Conservation (phyloP, 1,140 invertebrate species). For the Lasaia peninsularis region DNA sequence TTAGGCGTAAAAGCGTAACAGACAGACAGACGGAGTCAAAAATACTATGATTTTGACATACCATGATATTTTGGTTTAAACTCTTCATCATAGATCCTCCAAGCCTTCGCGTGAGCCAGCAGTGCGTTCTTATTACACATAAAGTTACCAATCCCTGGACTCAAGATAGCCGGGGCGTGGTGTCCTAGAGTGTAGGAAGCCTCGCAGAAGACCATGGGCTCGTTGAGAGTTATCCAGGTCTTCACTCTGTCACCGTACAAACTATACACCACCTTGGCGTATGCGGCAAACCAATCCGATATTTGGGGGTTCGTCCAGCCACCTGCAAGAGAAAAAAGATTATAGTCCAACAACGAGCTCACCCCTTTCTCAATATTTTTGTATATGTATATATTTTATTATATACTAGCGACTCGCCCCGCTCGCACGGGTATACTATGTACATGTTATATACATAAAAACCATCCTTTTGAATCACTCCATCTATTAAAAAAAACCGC, state of each 20-base stretch:
- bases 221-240: conserved; percentile 54
- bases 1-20: neutral
- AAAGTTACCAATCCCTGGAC: conserved; percentile 62
- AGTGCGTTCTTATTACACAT: conserved; percentile 75
- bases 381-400: too few relatives aligned
- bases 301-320: conserved; percentile 77
- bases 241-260: conserved; percentile 71
- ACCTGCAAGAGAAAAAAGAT: conserved; percentile 49
- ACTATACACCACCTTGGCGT: conserved; percentile 51
- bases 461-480: too few relatives aligned
- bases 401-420: too few relatives aligned
- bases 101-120: conserved; percentile 78
- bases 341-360: too few relatives aligned
- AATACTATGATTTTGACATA: conserved; percentile 22
- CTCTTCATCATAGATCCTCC: conserved; percentile 73
- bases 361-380: too few relatives aligned
- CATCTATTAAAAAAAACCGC: too few relatives aligned
- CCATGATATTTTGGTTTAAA: conserved; percentile 42
- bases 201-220: conserved; percentile 50
- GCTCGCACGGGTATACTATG: too few relatives aligned
- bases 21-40: too few relatives aligned
- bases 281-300: conserved; percentile 65
- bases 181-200: conserved; percentile 50
- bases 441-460: too few relatives aligned
- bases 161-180: conserved; percentile 13